Conservation (phyloP, 2,797 vertebrate genomes). For the Gymnopithys bicolor region DNA sequence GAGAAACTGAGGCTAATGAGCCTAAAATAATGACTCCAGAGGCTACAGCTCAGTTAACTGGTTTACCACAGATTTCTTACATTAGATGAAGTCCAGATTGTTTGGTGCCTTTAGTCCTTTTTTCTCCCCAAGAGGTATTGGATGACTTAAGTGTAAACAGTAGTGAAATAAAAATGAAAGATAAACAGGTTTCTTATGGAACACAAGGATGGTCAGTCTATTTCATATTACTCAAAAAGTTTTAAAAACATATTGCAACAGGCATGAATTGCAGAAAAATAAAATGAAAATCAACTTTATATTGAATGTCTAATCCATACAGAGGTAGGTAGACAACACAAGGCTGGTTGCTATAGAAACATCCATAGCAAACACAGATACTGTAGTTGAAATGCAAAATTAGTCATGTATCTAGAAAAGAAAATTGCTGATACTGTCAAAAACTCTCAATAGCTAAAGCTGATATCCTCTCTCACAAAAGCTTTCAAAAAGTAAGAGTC, state of each 20-base stretch:
- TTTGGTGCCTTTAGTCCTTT: not conserved
- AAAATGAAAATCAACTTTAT: not conserved
- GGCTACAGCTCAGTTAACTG: not conserved
- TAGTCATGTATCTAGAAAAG: not conserved
- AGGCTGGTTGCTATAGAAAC: slow-evolving; percentile 35
- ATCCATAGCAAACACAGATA: not conserved
- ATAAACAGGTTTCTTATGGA: not conserved
- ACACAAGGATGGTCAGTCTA: not conserved
- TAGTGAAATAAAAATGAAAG: not conserved
- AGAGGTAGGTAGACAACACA: not conserved
- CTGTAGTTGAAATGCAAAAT: slow-evolving; percentile 10
- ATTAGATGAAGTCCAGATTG: not conserved
- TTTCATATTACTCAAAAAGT: not conserved
- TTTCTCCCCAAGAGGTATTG: not conserved
- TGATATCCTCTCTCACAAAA: not conserved
- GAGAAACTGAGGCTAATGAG: not conserved
- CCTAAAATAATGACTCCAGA: not conserved
- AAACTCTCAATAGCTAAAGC: not conserved
- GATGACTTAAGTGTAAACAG: not conserved
- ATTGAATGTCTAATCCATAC: not conserved
- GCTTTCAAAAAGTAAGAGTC: not conserved
- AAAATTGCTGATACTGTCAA: not conserved
- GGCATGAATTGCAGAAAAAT: not conserved
- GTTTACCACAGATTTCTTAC: not conserved
- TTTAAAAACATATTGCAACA: not conserved